Evolutionary conservation across 2,797 vertebrate genomes (phyloP).

Genomic region (Tamandua tetradactyla): DNA sequence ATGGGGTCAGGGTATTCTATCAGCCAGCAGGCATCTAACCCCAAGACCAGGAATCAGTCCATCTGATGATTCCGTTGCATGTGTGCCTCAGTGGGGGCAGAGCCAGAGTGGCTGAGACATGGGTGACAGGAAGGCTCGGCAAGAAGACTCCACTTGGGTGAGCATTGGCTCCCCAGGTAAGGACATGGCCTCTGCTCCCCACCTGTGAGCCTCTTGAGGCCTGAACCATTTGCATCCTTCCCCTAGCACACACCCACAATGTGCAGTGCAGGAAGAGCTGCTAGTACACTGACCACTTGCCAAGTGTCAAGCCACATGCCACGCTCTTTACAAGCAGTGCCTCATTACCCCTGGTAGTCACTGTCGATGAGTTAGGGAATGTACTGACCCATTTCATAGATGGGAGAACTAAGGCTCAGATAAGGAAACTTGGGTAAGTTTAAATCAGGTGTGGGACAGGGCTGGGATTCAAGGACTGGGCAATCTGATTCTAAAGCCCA

Average conservation of each 20-base stretch:
- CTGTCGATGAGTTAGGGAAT: background rate
- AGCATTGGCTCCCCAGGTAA: background rate
- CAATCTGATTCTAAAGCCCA: background rate
- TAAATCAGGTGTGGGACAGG: too few species aligned
- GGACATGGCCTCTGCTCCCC: background rate
- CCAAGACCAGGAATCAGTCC: background rate
- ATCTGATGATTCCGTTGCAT: background rate
- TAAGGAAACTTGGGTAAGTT: background rate
- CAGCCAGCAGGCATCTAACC: background rate
- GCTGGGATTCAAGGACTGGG: background rate
- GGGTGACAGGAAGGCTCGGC: background rate
- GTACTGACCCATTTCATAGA: background rate
- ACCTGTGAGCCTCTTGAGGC: background rate
- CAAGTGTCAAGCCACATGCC: background rate
- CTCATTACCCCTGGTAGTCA: background rate
- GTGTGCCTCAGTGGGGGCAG: background rate
- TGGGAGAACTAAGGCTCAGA: background rate
- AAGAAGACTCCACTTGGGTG: background rate
- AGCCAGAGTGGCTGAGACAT: background rate
- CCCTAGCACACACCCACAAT: background rate
- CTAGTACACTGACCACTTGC: too few species aligned
- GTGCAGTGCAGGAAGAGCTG: background rate
- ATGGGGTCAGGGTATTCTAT: background rate
- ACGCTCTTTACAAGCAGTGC: background rate
- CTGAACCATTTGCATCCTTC: background rate